Percentiles rank a stretch among this genome's conserved stretches.
Evolutionary conservation across 2,797 vertebrate species (phyloP).

Genomic region (Yasuhikotakia modesta): DNA sequence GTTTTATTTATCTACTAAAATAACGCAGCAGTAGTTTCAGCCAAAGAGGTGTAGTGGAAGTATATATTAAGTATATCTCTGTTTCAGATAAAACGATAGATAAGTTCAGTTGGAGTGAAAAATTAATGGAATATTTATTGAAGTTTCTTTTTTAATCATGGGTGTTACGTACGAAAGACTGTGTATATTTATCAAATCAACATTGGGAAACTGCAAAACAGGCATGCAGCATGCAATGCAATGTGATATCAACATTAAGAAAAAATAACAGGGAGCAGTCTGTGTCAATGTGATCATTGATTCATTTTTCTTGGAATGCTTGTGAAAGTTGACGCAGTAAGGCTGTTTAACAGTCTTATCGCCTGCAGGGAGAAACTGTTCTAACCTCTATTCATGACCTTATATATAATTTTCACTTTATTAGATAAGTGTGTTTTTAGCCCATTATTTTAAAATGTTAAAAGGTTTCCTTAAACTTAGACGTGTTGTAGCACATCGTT

Average conservation of each 20-base stretch:
- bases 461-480: background rate
- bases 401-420: background rate
- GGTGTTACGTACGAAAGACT: background rate
- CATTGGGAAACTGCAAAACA: background rate
- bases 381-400: constrained; percentile 16
- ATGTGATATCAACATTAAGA: background rate
- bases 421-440: background rate
- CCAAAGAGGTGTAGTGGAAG: background rate
- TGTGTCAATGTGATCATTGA: background rate
- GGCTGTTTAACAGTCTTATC: background rate
- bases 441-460: background rate
- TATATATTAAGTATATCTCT: too few species aligned
- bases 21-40: background rate
- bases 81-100: too few species aligned
- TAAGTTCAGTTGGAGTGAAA: background rate
- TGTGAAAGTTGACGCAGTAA: background rate
- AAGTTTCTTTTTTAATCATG: background rate
- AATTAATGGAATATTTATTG: background rate
- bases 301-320: background rate
- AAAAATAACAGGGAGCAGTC: background rate
- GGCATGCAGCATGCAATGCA: background rate
- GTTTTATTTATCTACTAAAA: constrained; percentile 50
- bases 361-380: background rate
- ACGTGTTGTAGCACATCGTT: background rate
- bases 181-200: background rate